Conservation (phyloP, 2,888 invertebrate species). For the Opisthograptis luteolata region DNA sequence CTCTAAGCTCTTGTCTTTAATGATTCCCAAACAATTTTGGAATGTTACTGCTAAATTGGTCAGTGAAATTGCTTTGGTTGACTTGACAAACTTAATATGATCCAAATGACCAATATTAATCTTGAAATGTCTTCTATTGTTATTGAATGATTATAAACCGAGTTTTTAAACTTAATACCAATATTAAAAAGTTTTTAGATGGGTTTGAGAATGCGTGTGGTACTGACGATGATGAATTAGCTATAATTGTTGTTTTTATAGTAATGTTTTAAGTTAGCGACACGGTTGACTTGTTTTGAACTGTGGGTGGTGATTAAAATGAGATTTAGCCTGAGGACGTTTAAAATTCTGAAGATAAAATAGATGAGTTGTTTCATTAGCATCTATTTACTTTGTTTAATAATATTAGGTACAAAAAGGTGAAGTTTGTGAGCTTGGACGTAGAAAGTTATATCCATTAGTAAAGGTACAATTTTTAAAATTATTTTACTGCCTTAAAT, state of each 20-base stretch:
- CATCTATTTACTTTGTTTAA: too few relatives aligned
- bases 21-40: background rate
- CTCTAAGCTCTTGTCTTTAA: conserved; percentile 17
- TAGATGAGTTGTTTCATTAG: background rate
- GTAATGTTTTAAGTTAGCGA: background rate
- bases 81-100: conserved; percentile 64
- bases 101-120: conserved; percentile 78
- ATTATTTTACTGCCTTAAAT: too few relatives aligned
- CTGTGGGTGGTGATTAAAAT: background rate
- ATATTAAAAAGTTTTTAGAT: conserved; percentile 39
- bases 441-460: too few relatives aligned
- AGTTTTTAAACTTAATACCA: conserved; percentile 51
- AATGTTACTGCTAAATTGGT: conserved; percentile 6
- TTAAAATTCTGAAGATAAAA: background rate
- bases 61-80: conserved; percentile 40
- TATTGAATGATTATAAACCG: conserved; percentile 47
- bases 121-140: conserved; percentile 73
- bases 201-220: conserved; percentile 51
- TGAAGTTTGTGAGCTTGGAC: too few relatives aligned
- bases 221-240: conserved; percentile 26
- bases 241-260: conserved; percentile 10
- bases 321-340: background rate
- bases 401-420: too few relatives aligned
- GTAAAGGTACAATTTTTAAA: too few relatives aligned
- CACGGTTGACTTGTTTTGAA: conserved; percentile 7